A percentile compares a stretch with the other conserved stretches of the same genome.
Conservation (phyloP, 2,888 invertebrate species). For the Harpalus rubripes region DNA sequence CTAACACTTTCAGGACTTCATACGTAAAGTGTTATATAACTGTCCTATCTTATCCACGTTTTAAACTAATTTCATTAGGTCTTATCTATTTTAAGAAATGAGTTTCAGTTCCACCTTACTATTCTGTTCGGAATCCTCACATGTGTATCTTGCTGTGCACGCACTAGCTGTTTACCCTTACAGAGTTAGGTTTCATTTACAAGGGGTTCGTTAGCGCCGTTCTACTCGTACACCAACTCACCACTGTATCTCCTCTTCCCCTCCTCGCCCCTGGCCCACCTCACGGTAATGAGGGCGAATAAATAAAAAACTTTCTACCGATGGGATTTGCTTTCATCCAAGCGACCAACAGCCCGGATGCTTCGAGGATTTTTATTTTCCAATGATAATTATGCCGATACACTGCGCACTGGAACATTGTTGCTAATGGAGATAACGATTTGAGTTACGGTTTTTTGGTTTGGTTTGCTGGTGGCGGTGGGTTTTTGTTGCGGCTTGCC, state of each 20-base stretch:
- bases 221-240: background rate
- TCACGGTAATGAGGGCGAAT: slow-evolving; percentile 50
- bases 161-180: too few relatives aligned
- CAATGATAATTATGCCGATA: slow-evolving; percentile 36
- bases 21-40: too few relatives aligned
- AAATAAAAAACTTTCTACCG: slow-evolving; percentile 56
- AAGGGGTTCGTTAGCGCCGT: slow-evolving; percentile 55
- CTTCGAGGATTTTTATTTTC: slow-evolving; percentile 11
- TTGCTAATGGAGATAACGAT: slow-evolving; percentile 46
- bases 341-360: slow-evolving; percentile 19
- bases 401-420: slow-evolving; percentile 24
- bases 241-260: background rate
- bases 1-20: too few relatives aligned
- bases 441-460: slow-evolving; percentile 20
- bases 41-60: too few relatives aligned
- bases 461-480: background rate
- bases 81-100: too few relatives aligned
- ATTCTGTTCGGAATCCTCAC: too few relatives aligned
- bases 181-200: slow-evolving; percentile 21
- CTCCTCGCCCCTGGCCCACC: background rate
- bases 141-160: too few relatives aligned
- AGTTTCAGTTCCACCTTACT: too few relatives aligned
- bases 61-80: too few relatives aligned
- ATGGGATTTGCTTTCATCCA: slow-evolving; percentile 42
- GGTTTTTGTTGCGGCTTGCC: background rate